Base-by-base conservation (phyloP, 2,888 invertebrate genomes). In the Ophioninae sp. region DNA sequence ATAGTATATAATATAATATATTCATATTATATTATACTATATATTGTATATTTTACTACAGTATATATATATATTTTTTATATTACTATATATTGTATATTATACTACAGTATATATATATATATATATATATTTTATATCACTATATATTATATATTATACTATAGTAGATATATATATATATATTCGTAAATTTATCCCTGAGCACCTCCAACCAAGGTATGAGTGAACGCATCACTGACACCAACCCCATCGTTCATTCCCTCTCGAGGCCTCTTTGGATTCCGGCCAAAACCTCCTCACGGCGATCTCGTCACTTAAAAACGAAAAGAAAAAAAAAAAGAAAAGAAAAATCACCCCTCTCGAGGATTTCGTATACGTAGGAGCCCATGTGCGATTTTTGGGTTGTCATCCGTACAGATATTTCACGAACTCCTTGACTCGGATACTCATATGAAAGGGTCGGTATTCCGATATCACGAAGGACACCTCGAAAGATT, bases 211-310 rank as follows among this genome's bases (percentile, higher is more conserved):
- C 76, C 61, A 39, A 69, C 73, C 74, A 44, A 71, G 77, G 77
- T 72, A 30, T 71, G 74, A 67, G 77, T 71, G 80, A 63, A 68
- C 72, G 76, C 75, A 76, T 39, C 65, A 59, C 51, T 63, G 41
- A 51, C 69, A 73, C 87, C 87, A 85, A 69, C 82, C 72, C 63
- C 79, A 72, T 79, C 78, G 74, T 79, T 69, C 75, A 65, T 85
- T 79, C 64, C 79, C 73, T 73, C 84, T 84, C 83, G 69, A 67
- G 81, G 72, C 81, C 83, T 81, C 78, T 78, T 88, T 90, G 89
- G 88, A 89, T 73, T 37, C 59, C 68, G 68, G 89, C 89, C 89
- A 89, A 87, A 87, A 88, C 77, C 85, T 85, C 82, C n/a, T 82
- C 78, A 75, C 76, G 77, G 79, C 74, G 56, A 74, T 78, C 74